phyloP scores from a whole-genome alignment of 2,797 vertebrate species.

The Salmo trutta region DNA sequence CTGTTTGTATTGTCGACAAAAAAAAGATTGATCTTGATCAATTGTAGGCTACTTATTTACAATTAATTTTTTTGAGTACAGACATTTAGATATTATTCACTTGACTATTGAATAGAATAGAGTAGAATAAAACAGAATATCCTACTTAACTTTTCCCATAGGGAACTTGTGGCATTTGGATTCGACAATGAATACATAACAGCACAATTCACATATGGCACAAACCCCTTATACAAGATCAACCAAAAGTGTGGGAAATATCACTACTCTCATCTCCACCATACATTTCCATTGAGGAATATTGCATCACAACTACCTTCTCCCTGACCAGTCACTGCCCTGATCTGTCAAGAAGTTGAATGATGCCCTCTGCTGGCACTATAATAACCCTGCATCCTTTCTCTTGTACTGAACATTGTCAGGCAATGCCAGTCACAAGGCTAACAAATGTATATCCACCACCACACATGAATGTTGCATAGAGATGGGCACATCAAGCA shows the following conservation, averaged over 20 bases:
- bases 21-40: background rate
- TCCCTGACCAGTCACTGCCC: background rate
- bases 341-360: conserved; percentile 2
- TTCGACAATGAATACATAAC: too few relatives aligned
- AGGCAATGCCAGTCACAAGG: background rate
- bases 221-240: too few relatives aligned
- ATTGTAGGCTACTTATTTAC: background rate
- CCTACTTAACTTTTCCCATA: too few relatives aligned
- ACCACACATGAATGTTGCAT: too few relatives aligned
- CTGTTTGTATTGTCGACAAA: background rate
- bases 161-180: too few relatives aligned
- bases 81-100: too few relatives aligned
- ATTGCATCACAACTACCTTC: background rate
- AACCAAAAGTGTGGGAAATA: too few relatives aligned
- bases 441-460: background rate
- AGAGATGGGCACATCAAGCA: too few relatives aligned
- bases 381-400: conserved; percentile 7
- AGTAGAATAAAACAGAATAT: too few relatives aligned
- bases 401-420: background rate
- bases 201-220: too few relatives aligned
- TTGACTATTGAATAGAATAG: too few relatives aligned
- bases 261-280: too few relatives aligned
- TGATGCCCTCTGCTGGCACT: conserved; percentile 50
- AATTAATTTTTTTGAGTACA: background rate
- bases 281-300: background rate